These are phyloP conservation scores for Saturnia japonica DNA, from an alignment of 2,888 invertebrate genomes.

Conservation along the genomic window DNA sequence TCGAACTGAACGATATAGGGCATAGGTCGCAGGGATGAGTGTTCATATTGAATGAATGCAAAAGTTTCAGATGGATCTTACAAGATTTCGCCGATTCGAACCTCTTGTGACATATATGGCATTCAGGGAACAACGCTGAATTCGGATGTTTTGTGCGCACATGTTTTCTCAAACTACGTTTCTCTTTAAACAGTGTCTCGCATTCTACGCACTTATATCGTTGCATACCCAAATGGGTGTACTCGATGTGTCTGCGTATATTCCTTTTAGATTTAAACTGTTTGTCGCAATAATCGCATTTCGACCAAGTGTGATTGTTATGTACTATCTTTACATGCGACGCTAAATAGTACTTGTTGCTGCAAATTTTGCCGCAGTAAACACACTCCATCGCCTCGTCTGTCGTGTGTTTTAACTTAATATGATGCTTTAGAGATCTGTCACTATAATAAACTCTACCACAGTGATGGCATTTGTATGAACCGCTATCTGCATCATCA, in stretches of 20 bases:
- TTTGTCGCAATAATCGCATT: conserved; percentile 70
- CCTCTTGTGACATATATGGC: conserved; percentile 64
- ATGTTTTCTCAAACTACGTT: conserved; percentile 65
- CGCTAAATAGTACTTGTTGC: conserved; percentile 65
- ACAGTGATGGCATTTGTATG: conserved; percentile 59
- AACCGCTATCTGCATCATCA: conserved; percentile 38
- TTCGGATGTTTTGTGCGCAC: conserved; percentile 64
- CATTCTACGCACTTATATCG: conserved; percentile 69
- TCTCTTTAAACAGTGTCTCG: conserved; percentile 68
- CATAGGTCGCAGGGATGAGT: conserved; percentile 65
- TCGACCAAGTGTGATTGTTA: conserved; percentile 52
- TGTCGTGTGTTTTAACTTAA: conserved; percentile 63
- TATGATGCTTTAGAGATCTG: conserved; percentile 64
- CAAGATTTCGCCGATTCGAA: conserved; percentile 73
- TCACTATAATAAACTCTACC: conserved; percentile 62
- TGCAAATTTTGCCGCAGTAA: conserved; percentile 60
- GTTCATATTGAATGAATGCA: conserved; percentile 68
- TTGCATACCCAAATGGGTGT: conserved; percentile 66
- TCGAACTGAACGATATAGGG: conserved; percentile 59
- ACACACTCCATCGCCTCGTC: conserved; percentile 59
- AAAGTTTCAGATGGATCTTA: conserved; percentile 63
- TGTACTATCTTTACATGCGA: conserved; percentile 69
- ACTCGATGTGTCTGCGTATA: conserved; percentile 65
- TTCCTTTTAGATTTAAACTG: conserved; percentile 67
- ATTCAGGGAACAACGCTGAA: conserved; percentile 62